phyloP scores from a whole-genome alignment of 2,888 invertebrate genomes.

The Mellilla xanthometata region DNA sequence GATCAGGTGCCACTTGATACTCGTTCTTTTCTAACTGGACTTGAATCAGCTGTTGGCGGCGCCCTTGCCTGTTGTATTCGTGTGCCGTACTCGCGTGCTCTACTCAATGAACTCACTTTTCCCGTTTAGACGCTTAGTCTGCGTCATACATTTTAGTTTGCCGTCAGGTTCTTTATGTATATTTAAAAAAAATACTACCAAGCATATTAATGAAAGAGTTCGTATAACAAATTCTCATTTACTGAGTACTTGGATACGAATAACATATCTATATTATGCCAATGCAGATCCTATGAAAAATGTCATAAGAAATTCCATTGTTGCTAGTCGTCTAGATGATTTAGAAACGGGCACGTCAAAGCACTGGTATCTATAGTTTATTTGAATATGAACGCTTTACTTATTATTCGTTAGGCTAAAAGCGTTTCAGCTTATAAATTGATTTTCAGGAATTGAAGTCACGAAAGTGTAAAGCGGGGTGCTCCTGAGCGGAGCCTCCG shows the following conservation, averaged over 20 bases:
- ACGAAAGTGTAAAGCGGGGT: slow-evolving; percentile 63
- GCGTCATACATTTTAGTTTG: slow-evolving; percentile 7
- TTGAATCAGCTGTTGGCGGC: slow-evolving; percentile 72
- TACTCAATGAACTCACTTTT: slow-evolving; percentile 20
- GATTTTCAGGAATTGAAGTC: slow-evolving; percentile 66
- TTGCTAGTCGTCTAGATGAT: too few species aligned
- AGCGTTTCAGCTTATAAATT: slow-evolving; percentile 5
- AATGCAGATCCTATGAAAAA: too few species aligned
- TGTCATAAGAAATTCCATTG: too few species aligned
- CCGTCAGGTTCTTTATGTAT: too few species aligned
- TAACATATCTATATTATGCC: too few species aligned
- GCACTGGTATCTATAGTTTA: not conserved
- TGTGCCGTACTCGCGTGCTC: slow-evolving; percentile 23
- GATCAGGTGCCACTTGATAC: slow-evolving; percentile 78
- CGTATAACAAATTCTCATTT: too few species aligned
- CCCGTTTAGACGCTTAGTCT: slow-evolving; percentile 18
- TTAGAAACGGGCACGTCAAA: not conserved
- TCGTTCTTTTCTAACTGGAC: slow-evolving; percentile 80
- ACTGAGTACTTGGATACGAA: too few species aligned
- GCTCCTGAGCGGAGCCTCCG: slow-evolving; percentile 68
- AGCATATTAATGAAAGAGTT: too few species aligned
- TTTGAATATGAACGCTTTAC: too few species aligned
- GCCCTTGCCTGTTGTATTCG: slow-evolving; percentile 46
- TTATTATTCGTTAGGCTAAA: too few species aligned
- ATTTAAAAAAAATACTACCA: too few species aligned